A percentile compares a stretch with the other conserved stretches of the same genome.
Evolutionary conservation across 92 coral and sea anemone genomes (phyloP).

Genomic region (Parazoanthus swiftii): DNA sequence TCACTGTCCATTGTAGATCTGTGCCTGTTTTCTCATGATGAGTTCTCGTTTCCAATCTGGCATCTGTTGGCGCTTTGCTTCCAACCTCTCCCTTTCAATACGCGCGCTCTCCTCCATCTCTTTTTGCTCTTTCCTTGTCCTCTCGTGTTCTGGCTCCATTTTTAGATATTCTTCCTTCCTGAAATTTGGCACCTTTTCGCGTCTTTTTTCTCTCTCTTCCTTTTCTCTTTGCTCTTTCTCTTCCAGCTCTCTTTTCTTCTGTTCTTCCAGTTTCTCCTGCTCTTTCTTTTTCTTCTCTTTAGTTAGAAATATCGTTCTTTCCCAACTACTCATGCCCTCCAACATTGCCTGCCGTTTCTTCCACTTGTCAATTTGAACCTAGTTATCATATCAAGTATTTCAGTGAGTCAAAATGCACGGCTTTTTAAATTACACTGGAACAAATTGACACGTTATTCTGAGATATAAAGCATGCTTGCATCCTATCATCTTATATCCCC

Average conservation of each 20-base stretch:
- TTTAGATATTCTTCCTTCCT: not conserved
- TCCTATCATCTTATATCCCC: no score
- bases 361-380: not conserved
- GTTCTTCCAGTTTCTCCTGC: constrained; percentile 9
- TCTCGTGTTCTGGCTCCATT: not conserved
- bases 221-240: not conserved
- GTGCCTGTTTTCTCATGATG: not conserved
- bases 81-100: not conserved
- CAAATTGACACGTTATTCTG: no score
- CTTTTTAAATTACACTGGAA: not conserved
- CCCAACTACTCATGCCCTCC: not conserved
- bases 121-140: not conserved
- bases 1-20: not conserved
- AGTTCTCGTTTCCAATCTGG: not conserved
- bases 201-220: not conserved
- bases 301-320: not conserved
- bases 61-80: not conserved
- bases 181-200: not conserved
- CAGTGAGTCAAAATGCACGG: not conserved
- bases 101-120: not conserved
- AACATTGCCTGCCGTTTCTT: not conserved
- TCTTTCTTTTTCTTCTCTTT: not conserved
- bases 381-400: not conserved
- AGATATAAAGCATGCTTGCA: no score
- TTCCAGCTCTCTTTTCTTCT: not conserved